Base-by-base conservation (phyloP, 1,140 invertebrate species). In the Stegodyphus dumicola region DNA sequence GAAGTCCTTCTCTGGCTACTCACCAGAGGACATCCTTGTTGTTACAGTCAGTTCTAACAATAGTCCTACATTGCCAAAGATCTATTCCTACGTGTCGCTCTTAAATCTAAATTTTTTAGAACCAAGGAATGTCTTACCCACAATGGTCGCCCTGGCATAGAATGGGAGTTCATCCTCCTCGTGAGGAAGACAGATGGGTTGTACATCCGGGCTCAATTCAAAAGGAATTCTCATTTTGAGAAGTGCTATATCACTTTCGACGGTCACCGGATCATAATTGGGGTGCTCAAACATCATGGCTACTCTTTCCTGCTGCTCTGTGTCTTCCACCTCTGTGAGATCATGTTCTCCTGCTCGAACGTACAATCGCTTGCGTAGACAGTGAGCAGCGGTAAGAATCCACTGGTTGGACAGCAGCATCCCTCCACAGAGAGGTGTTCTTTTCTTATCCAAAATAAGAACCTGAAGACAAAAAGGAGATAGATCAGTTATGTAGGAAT, bases 311-410 rank as follows among this genome's bases (percentile, higher is more conserved):
- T 96, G 94, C 56, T 95, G 89, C 89, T 95, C 95, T 0, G 93
- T 92, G 49, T 93, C 94, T 86, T 95, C 94, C 96, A 93, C 33
- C 33, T 33, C 33, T 33, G 33, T 33, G 3, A 33, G 33, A 33
- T 33, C 33, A 33, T 33, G 3, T 89, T 98, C 97, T 10, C 96
- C 96, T 7, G 98, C 91, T 15, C 95, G 93, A n/a, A 97, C 95
- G 87, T 94, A 94, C 6, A 98, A 92, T 13, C 93, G 92, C 87
- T 93, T 94, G 77, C 95, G 95, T 13, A 93, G 93, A 90, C 97
- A 98, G 90, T 98, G 97, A 2, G 96, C 96, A 0, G 96, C 96
- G 0, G 97, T 98, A 33, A 98, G 91, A 15, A 98, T 94, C 96
- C 96, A 98, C n/a, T 93, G 91, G 0, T 95, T 93, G 1, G 94